Base-by-base conservation (phyloP, 2,113 vertebrate species). In the Tyrannus savana region DNA sequence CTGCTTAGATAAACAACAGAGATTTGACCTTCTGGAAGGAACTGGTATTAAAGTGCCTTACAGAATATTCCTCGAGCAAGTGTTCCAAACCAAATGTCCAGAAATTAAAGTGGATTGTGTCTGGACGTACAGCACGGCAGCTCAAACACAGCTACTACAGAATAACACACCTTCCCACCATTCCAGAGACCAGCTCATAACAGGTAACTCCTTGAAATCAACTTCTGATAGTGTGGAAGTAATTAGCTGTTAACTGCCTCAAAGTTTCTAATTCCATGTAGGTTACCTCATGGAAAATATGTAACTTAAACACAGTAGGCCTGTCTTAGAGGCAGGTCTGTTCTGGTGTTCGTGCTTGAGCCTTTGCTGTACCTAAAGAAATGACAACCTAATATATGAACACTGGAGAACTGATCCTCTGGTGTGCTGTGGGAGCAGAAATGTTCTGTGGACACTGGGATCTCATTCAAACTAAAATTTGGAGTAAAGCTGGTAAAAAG, bases 31-130 rank as follows among this genome's bases (percentile, higher is more conserved):
- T 98, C 90, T 98, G 99, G 97, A 98, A 98, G 67, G 99, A 99
- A 95, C 93, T 99, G 9, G 98, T 99, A 71, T 98, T 98, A 6
- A 99, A 99, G 97, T 99, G 99, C 97, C 98, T 99, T 95, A 97
- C 90, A 35, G 99, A 99, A 88, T 99, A 99, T 69, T 98, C 99
- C 52, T 98, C 98, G 23, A 98, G 98, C 93, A 99, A 98, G 90
- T 99, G 98, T 97, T 98, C 98, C 78, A 99, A 98, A 97, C 99
- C 99, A 11, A 99, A 98, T 55, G 93, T 98, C 87, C 99, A 99
- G 97, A 99, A 99, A 96, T 95, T 99, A 53, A 99, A 99, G 81
- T 99, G 99, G 99, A 99, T 98, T 60, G 99, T 99, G 83, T 99
- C 99, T 12, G 99, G 99, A 39, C 98, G 99, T 94, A 99, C 99